Evolutionary conservation across 2,888 invertebrate species (phyloP).

Genomic region (Brenthis hecate): DNA sequence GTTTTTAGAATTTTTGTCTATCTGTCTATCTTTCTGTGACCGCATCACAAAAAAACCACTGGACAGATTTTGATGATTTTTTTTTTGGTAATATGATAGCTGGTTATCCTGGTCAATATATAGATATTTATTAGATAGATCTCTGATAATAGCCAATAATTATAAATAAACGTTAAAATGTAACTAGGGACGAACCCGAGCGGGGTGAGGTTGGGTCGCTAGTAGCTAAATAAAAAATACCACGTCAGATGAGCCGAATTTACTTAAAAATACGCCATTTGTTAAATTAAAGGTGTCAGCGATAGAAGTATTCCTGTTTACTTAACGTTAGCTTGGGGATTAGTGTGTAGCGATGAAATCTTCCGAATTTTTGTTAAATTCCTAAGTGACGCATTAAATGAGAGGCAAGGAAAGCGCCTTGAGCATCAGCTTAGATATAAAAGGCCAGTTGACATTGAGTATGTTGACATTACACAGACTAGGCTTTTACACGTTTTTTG

Average conservation of each 20-base stretch:
- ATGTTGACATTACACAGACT: conserved; percentile 12
- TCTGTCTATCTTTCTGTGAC: too few species aligned
- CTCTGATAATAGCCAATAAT: too few species aligned
- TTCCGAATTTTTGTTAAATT: conserved; percentile 32
- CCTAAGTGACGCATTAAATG: conserved; percentile 38
- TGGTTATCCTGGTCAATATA: too few species aligned
- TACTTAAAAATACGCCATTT: conserved; percentile 1
- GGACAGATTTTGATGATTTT: too few species aligned
- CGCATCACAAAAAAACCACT: too few species aligned
- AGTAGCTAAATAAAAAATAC: not conserved
- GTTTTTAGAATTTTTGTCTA: too few species aligned
- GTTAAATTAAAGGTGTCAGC: conserved; percentile 13
- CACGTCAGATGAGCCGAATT: not conserved
- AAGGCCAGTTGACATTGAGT: conserved; percentile 28
- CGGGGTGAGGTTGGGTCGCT: too few species aligned
- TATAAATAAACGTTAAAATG: too few species aligned
- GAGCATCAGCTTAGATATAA: conserved; percentile 32
- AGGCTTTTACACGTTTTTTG: not conserved
- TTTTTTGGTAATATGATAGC: too few species aligned
- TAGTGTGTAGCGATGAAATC: conserved; percentile 30
- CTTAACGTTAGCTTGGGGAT: conserved; percentile 33
- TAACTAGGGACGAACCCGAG: too few species aligned
- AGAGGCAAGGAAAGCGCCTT: conserved; percentile 33
- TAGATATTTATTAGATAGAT: too few species aligned
- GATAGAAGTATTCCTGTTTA: conserved; percentile 20